Base-by-base conservation (phyloP, 2,797 vertebrate species). In the Poeciliopsis turneri region DNA sequence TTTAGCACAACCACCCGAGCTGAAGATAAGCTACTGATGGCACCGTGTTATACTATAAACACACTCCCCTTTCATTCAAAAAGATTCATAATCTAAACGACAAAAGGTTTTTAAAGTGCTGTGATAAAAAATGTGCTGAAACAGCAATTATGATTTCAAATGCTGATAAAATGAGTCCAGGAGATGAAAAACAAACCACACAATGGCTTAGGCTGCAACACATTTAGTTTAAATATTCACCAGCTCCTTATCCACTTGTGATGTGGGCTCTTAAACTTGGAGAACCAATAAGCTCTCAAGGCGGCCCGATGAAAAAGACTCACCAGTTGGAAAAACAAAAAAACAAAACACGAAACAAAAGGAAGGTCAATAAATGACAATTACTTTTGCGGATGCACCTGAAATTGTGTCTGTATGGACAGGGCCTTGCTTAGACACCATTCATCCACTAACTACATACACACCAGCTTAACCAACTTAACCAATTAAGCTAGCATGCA, bases 141-240 rank as follows among this genome's bases (percentile, higher is more conserved):
- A 18, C 25, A 9, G 68, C 43, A 46, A 28, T 70, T 43, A 68
- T 68, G 36, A 41, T 41, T 68, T n/a, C 13, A 16, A 46, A 70
- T 16, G 68, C 41, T 70, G 41, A 46, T 45, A 70, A 70, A 70
- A 46, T 8, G 25, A 70, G 25, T 70, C 12, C 12, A n/a, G 12
- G 41, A 70, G 18, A 69, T 18, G 20, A 25, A 75, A 80, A 83
- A 80, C 72, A 82, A 79, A 77, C 46, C 0, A 36, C 71, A 75
- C n/a, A n/a, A n/a, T 76, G 6, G 25, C 23, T 46, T 43, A 23
- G 23, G n/a, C 23, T n/a, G 10, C 23, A 43, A 69, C 20, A n/a
- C 23, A 5, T 43, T 70, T 3, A 46, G 77, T 78, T 86, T 78
- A 90, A 87, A 87, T 84, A 79, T 92, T 90, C 92, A 77, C 87